These are phyloP conservation scores for Hololepta plana DNA, from an alignment of 2,888 invertebrate species.

Conservation along the genomic window DNA sequence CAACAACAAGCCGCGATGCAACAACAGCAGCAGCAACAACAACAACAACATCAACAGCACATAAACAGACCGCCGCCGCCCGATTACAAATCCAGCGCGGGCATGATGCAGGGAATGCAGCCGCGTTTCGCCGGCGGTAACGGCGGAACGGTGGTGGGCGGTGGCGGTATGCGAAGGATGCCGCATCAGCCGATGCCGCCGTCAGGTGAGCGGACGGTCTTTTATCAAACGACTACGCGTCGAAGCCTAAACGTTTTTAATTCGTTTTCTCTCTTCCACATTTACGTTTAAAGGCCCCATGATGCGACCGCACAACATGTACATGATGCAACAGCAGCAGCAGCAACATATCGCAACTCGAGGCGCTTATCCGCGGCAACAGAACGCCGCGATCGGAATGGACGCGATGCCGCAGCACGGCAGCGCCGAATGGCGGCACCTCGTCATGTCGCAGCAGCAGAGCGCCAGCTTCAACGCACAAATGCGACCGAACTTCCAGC, in stretches of 20 bases:
- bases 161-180: constrained; percentile 35
- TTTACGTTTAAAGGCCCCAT: constrained; percentile 33
- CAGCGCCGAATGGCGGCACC: constrained; percentile 40
- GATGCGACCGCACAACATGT: constrained; percentile 47
- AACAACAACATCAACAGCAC: constrained; percentile 16
- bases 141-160: constrained; percentile 2
- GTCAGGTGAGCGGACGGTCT: constrained; percentile 36
- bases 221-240: no score
- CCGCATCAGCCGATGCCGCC: constrained; percentile 57
- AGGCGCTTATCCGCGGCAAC: constrained; percentile 33
- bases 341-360: constrained; percentile 29
- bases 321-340: constrained; percentile 33
- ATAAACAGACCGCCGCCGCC: constrained; percentile 60
- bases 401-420: constrained; percentile 31
- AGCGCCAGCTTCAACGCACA: constrained; percentile 14
- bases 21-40: constrained; percentile 10
- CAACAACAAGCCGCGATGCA: no score
- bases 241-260: constrained; percentile 3
- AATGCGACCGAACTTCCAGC: constrained; percentile 34
- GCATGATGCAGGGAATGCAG: constrained; percentile 22
- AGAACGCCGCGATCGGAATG: constrained; percentile 30
- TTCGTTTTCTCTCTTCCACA: constrained; percentile 2
- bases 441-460: constrained; percentile 37
- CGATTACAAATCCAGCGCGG: constrained; percentile 59
- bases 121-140: constrained; percentile 8